These are phyloP conservation scores for Nematolebias whitei DNA, from an alignment of 2,113 vertebrate species.

Conservation along the genomic window DNA sequence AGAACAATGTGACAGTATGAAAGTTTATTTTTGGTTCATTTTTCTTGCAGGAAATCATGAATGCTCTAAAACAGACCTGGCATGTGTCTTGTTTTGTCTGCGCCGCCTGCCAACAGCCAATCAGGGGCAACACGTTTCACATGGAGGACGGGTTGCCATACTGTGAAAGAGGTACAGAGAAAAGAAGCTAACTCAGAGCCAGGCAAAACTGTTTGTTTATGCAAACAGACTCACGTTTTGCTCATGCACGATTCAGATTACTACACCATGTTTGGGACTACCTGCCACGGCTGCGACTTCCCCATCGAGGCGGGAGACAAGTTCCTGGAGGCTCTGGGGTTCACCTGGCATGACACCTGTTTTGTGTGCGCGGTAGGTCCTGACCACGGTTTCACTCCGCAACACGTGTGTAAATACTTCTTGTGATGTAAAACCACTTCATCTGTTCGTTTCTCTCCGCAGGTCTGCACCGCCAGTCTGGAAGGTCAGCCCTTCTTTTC, in stretches of 20 bases:
- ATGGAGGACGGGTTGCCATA: conserved; percentile 97
- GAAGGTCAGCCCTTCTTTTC: conserved; percentile 97
- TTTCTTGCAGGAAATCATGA: conserved; percentile 91
- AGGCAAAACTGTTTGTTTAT: not conserved
- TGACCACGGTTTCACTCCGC: conserved; percentile 6
- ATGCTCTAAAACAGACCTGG: conserved; percentile 98
- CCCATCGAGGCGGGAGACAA: conserved; percentile 97
- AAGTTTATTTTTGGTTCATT: not conserved
- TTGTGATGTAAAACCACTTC: conserved; percentile 1
- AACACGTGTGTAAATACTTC: not conserved
- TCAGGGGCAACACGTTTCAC: conserved; percentile 94
- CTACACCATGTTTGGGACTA: conserved; percentile 91
- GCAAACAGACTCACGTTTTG: conserved; percentile 3
- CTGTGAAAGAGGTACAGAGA: conserved; percentile 90
- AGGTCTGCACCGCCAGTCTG: conserved; percentile 91
- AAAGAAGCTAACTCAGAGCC: rapidly evolving
- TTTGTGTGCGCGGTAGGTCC: conserved; percentile 92
- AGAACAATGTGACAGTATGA: not conserved
- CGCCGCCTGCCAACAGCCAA: conserved; percentile 91
- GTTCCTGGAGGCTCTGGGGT: conserved; percentile 93
- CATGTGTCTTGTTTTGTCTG: conserved; percentile 96
- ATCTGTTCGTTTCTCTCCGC: conserved; percentile 12
- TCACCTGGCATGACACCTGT: conserved; percentile 97
- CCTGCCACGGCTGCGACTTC: conserved; percentile 95
- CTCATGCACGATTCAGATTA: conserved; percentile 81